Evolutionary conservation across 2,113 vertebrate species (phyloP), one percentile per base, ranked within the genome.

Genomic region (Centropristis striata): DNA sequence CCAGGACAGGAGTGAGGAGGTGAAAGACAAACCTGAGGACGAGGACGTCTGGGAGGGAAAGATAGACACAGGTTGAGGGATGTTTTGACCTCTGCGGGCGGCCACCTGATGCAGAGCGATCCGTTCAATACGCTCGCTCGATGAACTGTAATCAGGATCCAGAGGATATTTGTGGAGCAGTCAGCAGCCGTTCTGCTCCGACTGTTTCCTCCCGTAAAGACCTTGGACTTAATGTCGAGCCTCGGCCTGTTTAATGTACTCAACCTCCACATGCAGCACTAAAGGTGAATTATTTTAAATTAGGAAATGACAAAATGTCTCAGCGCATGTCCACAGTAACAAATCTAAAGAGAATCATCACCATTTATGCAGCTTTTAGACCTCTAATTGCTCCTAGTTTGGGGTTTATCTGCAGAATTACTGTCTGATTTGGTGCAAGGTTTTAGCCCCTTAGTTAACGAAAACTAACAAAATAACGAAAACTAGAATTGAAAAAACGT

Each of bases 101-200:
- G 69, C 54, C 51, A 50, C 71, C 44, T 83, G 71, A 84, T 75
- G 78, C 72, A 44, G 53, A 72, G 47, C 7, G 75, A 47, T 65
- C 50, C 64, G 59, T 46, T 80, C 75, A 74, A 78, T 82, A 79
- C 54, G 25, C 73, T 79, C 25, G 59, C 78, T 93, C 85, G 4
- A 93, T 92, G 85, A 86, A 71, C 65, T 87, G 88, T 80, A 79
- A 90, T 89, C 86, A 78, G 87, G 85, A 92, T 78, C 50, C 21
- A 23, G 13, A 66, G 68, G 83, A 71, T 89, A 88, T 86, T 88
- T 88, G 13, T 78, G 72, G 79, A 90, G 69, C 81, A 32, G 23
- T 74, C 80, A 74, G 84, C 84, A 81, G 61, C 21, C 23, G 27
- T 76, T 87, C 77, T 74, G 57, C 83, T 81, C 78, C 61, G 21